Conservation (phyloP, 2,797 vertebrate species). For the Pachyuromys duprasi region DNA sequence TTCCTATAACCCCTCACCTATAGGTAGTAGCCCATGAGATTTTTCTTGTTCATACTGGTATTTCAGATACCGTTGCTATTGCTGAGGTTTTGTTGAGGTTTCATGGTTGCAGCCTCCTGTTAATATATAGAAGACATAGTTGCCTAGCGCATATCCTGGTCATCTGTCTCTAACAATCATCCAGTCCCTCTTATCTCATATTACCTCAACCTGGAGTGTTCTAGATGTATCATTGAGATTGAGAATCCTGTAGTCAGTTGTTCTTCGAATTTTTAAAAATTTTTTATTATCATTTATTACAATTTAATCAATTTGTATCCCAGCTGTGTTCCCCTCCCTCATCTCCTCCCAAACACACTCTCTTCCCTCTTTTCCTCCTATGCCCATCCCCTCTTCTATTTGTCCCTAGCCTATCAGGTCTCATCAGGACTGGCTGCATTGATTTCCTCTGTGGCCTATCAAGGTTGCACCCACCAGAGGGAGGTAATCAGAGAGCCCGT, state of each 20-base stretch:
- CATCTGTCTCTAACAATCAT: not conserved
- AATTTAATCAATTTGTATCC: too few species aligned
- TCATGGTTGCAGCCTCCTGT: too few species aligned
- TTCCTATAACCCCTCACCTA: not conserved
- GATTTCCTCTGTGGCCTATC: too few species aligned
- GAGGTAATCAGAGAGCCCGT: too few species aligned
- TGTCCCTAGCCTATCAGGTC: too few species aligned
- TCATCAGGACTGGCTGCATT: too few species aligned
- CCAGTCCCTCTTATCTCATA: not conserved
- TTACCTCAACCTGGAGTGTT: not conserved
- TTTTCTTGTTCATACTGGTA: not conserved
- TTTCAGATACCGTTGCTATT: not conserved
- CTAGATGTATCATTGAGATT: not conserved
- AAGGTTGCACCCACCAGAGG: too few species aligned
- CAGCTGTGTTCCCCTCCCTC: too few species aligned
- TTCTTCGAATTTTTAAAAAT: not conserved
- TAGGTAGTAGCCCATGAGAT: not conserved
- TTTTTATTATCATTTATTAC: too few species aligned
- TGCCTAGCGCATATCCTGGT: rapidly evolving
- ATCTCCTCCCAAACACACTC: too few species aligned
- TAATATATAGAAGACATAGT: not conserved
- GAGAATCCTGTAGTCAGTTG: not conserved
- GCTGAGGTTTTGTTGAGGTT: not conserved
- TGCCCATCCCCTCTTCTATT: too few species aligned
- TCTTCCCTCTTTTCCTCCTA: too few species aligned